Conservation (phyloP, 2,888 invertebrate species). For the Hydroisotoma schaefferi region DNA sequence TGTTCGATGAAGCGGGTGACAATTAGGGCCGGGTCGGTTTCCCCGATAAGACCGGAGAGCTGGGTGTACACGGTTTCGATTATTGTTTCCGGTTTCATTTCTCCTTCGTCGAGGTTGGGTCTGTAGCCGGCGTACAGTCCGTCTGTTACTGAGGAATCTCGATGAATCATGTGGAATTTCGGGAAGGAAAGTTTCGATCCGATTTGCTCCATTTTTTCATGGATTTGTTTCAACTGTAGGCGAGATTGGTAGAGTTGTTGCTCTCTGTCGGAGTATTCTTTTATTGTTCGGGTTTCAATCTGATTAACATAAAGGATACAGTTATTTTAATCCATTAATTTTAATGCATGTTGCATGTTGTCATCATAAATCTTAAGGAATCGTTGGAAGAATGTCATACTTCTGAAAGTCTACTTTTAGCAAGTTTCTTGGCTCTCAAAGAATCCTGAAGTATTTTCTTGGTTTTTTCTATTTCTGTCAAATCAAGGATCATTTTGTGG, state of each 20-base stretch:
- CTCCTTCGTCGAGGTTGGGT: conserved; percentile 17
- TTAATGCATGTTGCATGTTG: not conserved
- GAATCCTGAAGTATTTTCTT: conserved; percentile 34
- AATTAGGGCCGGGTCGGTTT: conserved; percentile 42
- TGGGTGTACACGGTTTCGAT: conserved; percentile 42
- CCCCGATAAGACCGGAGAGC: conserved; percentile 44
- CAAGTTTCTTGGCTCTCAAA: conserved; percentile 35
- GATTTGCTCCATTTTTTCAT: conserved; percentile 47
- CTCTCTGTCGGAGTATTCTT: conserved; percentile 41
- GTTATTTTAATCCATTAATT: not conserved
- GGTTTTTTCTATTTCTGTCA: conserved; percentile 35
- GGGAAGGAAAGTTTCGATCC: conserved; percentile 45
- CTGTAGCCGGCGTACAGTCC: conserved; percentile 31
- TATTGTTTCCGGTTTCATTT: conserved; percentile 28
- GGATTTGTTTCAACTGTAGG: conserved; percentile 41
- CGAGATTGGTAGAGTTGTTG: conserved; percentile 43
- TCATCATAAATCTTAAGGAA: not conserved
- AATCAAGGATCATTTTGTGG: conserved; percentile 28
- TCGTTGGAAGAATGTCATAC: not conserved
- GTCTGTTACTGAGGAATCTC: conserved; percentile 45
- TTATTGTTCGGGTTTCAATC: conserved; percentile 42
- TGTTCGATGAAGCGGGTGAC: conserved; percentile 41
- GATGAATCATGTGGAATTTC: conserved; percentile 47
- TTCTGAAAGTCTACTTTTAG: conserved; percentile 28
- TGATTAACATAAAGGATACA: not conserved